Percentiles rank a stretch among this genome's conserved stretches.
These are phyloP conservation scores for Tapirus indicus DNA, from an alignment of 2,797 vertebrate genomes.

Conservation along the genomic window DNA sequence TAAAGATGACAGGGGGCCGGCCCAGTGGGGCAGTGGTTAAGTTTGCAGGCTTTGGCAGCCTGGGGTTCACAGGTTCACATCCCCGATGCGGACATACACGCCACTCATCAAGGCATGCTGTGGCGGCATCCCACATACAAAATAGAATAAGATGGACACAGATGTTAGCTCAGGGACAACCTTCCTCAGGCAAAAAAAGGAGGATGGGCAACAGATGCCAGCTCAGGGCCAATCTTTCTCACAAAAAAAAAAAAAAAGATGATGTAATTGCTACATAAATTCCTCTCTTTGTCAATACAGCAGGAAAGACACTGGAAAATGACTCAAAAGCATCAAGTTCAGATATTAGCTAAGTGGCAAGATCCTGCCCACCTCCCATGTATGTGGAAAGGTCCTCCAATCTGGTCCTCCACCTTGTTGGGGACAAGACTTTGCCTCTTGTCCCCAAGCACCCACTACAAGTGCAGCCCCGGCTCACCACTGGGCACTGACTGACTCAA, in stretches of 20 bases:
- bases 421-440: not conserved
- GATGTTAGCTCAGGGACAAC: too few relatives aligned
- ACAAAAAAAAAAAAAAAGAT: not conserved
- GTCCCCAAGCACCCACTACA: fast-evolving
- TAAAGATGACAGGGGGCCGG: not conserved
- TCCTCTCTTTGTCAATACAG: not conserved
- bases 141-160: too few relatives aligned
- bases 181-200: too few relatives aligned
- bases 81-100: too few relatives aligned
- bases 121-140: too few relatives aligned
- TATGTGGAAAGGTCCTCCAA: not conserved
- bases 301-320: not conserved
- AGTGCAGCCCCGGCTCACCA: not conserved
- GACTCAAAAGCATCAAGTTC: not conserved
- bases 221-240: too few relatives aligned
- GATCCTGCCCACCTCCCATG: not conserved
- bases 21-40: too few relatives aligned
- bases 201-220: too few relatives aligned
- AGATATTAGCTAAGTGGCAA: not conserved
- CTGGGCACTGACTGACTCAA: not conserved
- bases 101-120: too few relatives aligned
- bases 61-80: too few relatives aligned
- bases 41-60: too few relatives aligned
- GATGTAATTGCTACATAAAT: not conserved
- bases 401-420: not conserved